phyloP scores from a whole-genome alignment of 2,113 vertebrate species.

The Aspiorhynchus laticeps region DNA sequence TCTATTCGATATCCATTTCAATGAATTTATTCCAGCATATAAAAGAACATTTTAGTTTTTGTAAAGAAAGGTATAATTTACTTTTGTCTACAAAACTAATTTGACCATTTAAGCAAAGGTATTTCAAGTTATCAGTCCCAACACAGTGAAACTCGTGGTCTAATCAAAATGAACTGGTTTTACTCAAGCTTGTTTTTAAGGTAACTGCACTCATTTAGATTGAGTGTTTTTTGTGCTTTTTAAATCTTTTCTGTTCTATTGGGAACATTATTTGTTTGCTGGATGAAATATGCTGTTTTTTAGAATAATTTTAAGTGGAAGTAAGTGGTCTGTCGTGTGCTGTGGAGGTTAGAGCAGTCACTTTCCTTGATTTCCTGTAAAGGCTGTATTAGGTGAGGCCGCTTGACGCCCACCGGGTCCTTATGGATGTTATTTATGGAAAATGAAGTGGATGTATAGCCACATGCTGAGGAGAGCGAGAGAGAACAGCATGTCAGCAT shows the following conservation, averaged over 20 bases:
- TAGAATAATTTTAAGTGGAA: not conserved
- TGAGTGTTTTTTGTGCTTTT: not conserved
- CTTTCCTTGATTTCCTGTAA: constrained; percentile 40
- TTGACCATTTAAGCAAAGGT: not conserved
- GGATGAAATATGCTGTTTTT: not conserved
- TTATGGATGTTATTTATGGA: constrained; percentile 74
- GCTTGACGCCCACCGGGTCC: constrained; percentile 61
- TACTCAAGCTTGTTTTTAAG: not conserved
- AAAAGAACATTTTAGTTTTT: not conserved
- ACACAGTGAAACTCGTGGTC: not conserved
- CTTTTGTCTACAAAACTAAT: not conserved
- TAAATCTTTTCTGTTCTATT: not conserved
- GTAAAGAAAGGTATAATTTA: not conserved
- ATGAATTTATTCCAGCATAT: not conserved
- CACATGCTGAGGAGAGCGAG: constrained; percentile 74
- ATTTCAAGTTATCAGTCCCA: not conserved
- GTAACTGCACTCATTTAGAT: not conserved
- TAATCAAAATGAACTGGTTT: not conserved
- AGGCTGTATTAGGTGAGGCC: constrained; percentile 60
- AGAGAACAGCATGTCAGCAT: constrained; percentile 65
- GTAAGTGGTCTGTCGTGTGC: not conserved
- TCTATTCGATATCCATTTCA: not conserved
- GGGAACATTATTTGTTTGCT: not conserved
- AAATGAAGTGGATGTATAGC: constrained; percentile 75
- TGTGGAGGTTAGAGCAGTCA: constrained; percentile 44